These are phyloP conservation scores for Perccottus glenii DNA, from an alignment of 2,113 vertebrate species.

Conservation along the genomic window DNA sequence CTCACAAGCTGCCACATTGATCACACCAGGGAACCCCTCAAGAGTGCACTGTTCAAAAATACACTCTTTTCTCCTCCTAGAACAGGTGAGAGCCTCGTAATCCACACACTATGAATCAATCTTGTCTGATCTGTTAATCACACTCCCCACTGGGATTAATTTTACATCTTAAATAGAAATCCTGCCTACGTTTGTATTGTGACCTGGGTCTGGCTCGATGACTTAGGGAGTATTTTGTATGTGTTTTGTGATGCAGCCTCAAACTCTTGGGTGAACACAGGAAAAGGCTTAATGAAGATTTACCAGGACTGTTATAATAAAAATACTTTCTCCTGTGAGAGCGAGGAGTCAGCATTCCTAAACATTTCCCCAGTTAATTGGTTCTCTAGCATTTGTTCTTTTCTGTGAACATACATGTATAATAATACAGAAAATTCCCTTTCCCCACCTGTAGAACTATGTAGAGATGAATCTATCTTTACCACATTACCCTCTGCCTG, in stretches of 20 bases:
- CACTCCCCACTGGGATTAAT: not conserved
- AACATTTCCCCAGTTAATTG: not conserved
- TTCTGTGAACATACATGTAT: too few relatives aligned
- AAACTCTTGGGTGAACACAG: constrained; percentile 13
- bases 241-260: constrained; percentile 31
- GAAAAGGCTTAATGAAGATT: constrained; percentile 4
- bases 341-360: not conserved
- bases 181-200: constrained; percentile 17
- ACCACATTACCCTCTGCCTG: too few relatives aligned
- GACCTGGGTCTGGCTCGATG: constrained; percentile 25
- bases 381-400: not conserved
- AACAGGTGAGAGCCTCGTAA: constrained; percentile 6
- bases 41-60: not conserved
- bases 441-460: too few relatives aligned
- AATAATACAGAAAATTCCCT: too few relatives aligned
- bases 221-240: constrained; percentile 13
- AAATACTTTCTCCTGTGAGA: constrained; percentile 9
- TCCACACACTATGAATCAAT: constrained; percentile 8
- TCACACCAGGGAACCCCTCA: not conserved
- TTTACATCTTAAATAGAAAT: constrained; percentile 7
- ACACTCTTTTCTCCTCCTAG: not conserved
- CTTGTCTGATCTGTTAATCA: constrained; percentile 10
- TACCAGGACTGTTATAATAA: constrained; percentile 7
- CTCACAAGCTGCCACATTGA: not conserved
- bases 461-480: too few relatives aligned